Conservation (phyloP, 2,797 vertebrate species). For the Schizothorax lantsangensis region DNA sequence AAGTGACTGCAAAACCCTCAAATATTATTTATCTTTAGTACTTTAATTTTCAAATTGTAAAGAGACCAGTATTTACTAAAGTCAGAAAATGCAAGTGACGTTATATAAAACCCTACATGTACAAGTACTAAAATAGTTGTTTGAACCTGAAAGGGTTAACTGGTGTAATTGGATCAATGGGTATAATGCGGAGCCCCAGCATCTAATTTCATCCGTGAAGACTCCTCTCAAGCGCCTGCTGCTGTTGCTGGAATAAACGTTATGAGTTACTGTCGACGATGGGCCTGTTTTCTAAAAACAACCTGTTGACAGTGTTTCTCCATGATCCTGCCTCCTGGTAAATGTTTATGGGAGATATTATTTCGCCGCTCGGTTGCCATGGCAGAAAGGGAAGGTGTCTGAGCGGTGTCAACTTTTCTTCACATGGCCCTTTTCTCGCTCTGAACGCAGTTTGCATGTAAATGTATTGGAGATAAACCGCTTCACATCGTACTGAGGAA, state of each 20-base stretch:
- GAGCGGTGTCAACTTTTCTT: constrained; percentile 11
- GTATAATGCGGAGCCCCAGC: constrained; percentile 66
- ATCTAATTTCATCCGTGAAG: constrained; percentile 49
- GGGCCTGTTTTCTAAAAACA: not conserved
- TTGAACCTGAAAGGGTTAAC: constrained; percentile 69
- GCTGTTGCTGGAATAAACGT: not conserved
- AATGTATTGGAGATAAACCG: not conserved
- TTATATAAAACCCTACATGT: not conserved
- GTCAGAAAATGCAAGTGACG: not conserved
- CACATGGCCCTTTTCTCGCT: constrained; percentile 17
- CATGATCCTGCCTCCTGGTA: constrained; percentile 15
- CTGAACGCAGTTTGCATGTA: constrained; percentile 25
- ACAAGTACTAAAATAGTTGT: not conserved
- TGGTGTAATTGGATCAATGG: constrained; percentile 80
- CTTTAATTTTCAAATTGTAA: not conserved
- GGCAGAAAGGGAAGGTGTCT: constrained; percentile 51
- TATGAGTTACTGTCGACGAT: not conserved
- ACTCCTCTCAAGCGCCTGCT: not conserved
- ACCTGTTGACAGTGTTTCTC: not conserved
- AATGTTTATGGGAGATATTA: constrained; percentile 41
- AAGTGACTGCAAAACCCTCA: not conserved
- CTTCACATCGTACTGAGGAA: not conserved
- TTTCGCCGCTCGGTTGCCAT: constrained; percentile 61
- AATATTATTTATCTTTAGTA: not conserved
- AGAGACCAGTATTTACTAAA: not conserved